A percentile compares a stretch with the other conserved stretches of the same genome.
Evolutionary conservation across 1,140 invertebrate genomes (phyloP).

Genomic region (Sinella curviseta): DNA sequence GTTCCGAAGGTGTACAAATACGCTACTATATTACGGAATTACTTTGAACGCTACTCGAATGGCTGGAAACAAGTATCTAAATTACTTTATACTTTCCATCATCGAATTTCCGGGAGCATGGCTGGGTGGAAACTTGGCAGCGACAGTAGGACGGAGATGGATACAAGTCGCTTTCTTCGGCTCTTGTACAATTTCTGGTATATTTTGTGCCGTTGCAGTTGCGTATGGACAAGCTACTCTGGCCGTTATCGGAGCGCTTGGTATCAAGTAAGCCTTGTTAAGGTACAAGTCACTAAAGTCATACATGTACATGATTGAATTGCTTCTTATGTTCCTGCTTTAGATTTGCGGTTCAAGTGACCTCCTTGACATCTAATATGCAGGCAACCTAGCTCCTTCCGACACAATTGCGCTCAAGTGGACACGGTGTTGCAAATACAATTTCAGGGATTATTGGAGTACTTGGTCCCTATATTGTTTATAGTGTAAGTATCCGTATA

Average conservation of each 20-base stretch:
- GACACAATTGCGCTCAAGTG: constrained; percentile 54
- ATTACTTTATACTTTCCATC: constrained; percentile 65
- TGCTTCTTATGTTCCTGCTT: too few relatives aligned
- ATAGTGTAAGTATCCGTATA: too few relatives aligned
- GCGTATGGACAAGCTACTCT: not conserved
- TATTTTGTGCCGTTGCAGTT: constrained; percentile 51
- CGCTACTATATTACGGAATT: constrained; percentile 63
- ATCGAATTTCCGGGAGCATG: constrained; percentile 62
- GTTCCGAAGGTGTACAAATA: constrained; percentile 62
- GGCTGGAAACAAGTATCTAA: constrained; percentile 68
- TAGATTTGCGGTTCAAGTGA: constrained; percentile 59
- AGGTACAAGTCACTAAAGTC: not conserved
- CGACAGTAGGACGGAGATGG: constrained; percentile 61
- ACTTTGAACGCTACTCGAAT: constrained; percentile 64
- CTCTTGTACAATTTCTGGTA: constrained; percentile 56
- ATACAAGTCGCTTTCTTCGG: constrained; percentile 57
- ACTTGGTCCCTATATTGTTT: constrained; percentile 34
- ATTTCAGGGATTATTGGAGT: constrained; percentile 20
- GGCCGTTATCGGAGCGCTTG: constrained; percentile 28
- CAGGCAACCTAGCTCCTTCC: constrained; percentile 54
- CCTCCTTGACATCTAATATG: constrained; percentile 66
- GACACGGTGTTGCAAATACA: constrained; percentile 36
- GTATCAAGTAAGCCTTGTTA: too few relatives aligned
- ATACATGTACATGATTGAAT: too few relatives aligned
- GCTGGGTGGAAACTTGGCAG: constrained; percentile 54